phyloP scores from a whole-genome alignment of 2,797 vertebrate species.

The Odontamblyopus rebecca region DNA sequence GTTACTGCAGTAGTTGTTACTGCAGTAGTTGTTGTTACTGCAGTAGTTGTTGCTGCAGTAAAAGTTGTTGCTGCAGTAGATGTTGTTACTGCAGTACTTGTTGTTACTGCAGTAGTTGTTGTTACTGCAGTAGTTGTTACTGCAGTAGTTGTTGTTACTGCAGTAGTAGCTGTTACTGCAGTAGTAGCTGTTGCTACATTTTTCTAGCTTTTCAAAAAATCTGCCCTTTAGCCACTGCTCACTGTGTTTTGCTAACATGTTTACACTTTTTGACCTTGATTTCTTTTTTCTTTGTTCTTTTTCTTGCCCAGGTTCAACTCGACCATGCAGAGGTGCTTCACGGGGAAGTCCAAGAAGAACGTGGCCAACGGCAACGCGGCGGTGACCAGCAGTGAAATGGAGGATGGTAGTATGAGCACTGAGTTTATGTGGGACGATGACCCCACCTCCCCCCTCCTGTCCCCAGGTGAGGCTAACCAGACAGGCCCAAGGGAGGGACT shows the following conservation, averaged over 20 bases:
- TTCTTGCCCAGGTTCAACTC: slow-evolving; percentile 84
- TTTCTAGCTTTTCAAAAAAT: neutral
- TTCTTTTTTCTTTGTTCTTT: neutral
- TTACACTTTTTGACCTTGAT: neutral
- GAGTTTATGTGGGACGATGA: slow-evolving; percentile 85
- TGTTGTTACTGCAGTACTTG: no score
- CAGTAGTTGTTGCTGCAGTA: no score
- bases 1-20: no score
- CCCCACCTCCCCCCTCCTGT: slow-evolving; percentile 84
- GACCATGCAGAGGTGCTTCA: slow-evolving; percentile 90
- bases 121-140: no score
- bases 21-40: no score
- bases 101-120: no score
- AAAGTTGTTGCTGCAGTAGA: no score
- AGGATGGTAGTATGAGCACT: slow-evolving; percentile 94
- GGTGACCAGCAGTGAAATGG: slow-evolving; percentile 85
- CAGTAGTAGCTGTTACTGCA: no score
- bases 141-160: no score
- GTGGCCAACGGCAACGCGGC: slow-evolving; percentile 90
- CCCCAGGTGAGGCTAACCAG: slow-evolving; percentile 97
- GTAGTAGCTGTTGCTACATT: no score
- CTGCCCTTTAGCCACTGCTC: neutral
- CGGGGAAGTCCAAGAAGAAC: slow-evolving; percentile 80
- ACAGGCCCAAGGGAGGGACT: slow-evolving; percentile 76
- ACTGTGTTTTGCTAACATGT: neutral